A percentile compares a stretch with the other conserved stretches of the same genome.
Evolutionary conservation across 1,140 invertebrate genomes (phyloP).

Genomic region (Pseudomyrmex cubaensis): DNA sequence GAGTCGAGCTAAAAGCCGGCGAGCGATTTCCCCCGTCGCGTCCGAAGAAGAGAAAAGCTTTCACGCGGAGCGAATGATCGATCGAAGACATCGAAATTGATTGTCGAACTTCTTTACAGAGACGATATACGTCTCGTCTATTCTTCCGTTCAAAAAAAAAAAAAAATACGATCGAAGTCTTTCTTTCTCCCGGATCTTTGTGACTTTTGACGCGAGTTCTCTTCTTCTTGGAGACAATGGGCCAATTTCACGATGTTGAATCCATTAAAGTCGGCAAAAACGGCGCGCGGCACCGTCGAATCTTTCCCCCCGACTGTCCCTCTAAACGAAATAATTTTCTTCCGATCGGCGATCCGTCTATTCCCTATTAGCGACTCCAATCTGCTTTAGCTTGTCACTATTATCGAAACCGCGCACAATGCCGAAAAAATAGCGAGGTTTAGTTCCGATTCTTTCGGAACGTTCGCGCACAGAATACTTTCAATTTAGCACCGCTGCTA

Average conservation of each 20-base stretch:
- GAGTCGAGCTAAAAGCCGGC: slow-evolving; percentile 6
- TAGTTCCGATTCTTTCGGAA: background rate
- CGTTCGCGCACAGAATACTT: slow-evolving; percentile 2
- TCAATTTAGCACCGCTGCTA: slow-evolving; percentile 24
- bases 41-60: slow-evolving; percentile 58
- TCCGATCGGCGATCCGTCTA: slow-evolving; percentile 19
- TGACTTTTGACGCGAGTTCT: background rate
- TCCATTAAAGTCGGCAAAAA: slow-evolving; percentile 23
- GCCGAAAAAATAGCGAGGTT: background rate
- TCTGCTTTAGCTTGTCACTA: slow-evolving; percentile 32
- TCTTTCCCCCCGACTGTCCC: background rate
- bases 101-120: slow-evolving; percentile 6
- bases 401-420: slow-evolving; percentile 21
- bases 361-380: slow-evolving; percentile 36
- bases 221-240: slow-evolving; percentile 3
- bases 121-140: background rate
- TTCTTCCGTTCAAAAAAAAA: too few species aligned
- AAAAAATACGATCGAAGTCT: too few species aligned
- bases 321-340: slow-evolving; percentile 20
- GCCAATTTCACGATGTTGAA: background rate
- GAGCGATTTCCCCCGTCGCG: slow-evolving; percentile 62
- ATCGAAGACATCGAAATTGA: slow-evolving; percentile 52
- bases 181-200: background rate
- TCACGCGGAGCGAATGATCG: slow-evolving; percentile 40
- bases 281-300: background rate